phyloP scores from a whole-genome alignment of 2,888 invertebrate species.

The Oxycera nigricornis region DNA sequence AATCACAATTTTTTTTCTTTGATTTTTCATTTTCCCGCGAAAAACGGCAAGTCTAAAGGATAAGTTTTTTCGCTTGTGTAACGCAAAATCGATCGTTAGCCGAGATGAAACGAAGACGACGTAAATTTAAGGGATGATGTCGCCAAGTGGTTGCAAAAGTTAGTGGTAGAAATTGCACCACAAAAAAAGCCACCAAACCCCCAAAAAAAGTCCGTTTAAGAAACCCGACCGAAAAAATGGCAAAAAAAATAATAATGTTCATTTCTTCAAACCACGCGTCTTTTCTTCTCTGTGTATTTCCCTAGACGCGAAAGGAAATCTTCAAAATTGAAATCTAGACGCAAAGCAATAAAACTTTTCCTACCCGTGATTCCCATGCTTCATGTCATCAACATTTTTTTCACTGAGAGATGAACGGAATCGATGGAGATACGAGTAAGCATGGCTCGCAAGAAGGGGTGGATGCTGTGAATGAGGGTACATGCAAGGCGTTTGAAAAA shows the following conservation, averaged over 20 bases:
- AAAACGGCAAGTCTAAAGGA: background rate
- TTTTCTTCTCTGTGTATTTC: background rate
- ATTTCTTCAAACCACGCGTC: background rate
- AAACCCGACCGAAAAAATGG: too few relatives aligned
- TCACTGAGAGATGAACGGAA: too few relatives aligned
- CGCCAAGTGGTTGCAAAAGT: background rate
- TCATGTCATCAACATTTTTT: constrained; percentile 20
- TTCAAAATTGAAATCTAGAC: constrained; percentile 33
- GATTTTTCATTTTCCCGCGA: background rate
- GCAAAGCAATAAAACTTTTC: constrained; percentile 35
- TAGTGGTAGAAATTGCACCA: background rate
- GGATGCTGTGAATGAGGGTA: too few relatives aligned
- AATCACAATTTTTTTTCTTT: constrained; percentile 22
- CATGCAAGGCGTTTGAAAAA: background rate
- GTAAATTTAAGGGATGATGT: background rate
- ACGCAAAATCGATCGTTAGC: constrained; percentile 26
- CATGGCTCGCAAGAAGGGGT: background rate
- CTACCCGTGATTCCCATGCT: constrained; percentile 18
- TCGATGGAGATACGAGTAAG: too few relatives aligned
- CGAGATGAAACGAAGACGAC: background rate
- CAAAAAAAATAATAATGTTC: background rate
- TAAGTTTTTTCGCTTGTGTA: background rate
- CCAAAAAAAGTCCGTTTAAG: too few relatives aligned
- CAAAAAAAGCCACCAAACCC: too few relatives aligned
- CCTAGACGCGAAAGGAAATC: constrained; percentile 4